phyloP scores from a whole-genome alignment of 2,888 invertebrate species.

The Ennomos fuscantarius region DNA sequence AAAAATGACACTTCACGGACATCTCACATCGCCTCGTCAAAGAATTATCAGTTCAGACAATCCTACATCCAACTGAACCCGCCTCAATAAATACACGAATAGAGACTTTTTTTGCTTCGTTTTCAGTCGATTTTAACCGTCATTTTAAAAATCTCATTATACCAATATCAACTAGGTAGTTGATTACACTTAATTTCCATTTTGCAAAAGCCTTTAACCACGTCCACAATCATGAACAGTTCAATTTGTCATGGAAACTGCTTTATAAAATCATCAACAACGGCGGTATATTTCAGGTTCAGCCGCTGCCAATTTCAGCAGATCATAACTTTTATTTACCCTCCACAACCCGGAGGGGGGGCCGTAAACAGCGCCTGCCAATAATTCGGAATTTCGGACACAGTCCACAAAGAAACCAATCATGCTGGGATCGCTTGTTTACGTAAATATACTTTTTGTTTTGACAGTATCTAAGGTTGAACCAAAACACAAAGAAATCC shows the following conservation, averaged over 20 bases:
- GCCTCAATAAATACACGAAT: too few species aligned
- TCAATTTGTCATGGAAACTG: slow-evolving; percentile 1
- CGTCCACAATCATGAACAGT: too few species aligned
- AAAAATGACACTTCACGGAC: too few species aligned
- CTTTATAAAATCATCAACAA: slow-evolving; percentile 8
- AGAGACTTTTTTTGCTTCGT: too few species aligned
- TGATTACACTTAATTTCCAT: too few species aligned
- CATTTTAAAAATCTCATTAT: too few species aligned
- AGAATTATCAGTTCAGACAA: too few species aligned
- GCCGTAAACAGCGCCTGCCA: slow-evolving; percentile 8
- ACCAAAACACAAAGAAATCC: not conserved
- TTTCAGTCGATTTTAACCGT: too few species aligned
- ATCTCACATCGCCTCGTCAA: too few species aligned
- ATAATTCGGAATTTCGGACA: slow-evolving; percentile 25
- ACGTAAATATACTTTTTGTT: not conserved
- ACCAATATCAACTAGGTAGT: too few species aligned
- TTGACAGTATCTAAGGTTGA: slow-evolving; percentile 9
- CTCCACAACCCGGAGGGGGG: not conserved
- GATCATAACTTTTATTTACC: slow-evolving; percentile 33
- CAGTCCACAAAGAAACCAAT: slow-evolving; percentile 37
- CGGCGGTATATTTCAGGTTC: slow-evolving; percentile 2
- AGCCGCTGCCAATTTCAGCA: slow-evolving; percentile 25
- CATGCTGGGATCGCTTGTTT: slow-evolving; percentile 29
- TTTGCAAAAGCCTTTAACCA: not conserved
- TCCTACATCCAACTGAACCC: too few species aligned